Evolutionary conservation across 2,888 invertebrate species (phyloP).

Genomic region (Lottia scabra): DNA sequence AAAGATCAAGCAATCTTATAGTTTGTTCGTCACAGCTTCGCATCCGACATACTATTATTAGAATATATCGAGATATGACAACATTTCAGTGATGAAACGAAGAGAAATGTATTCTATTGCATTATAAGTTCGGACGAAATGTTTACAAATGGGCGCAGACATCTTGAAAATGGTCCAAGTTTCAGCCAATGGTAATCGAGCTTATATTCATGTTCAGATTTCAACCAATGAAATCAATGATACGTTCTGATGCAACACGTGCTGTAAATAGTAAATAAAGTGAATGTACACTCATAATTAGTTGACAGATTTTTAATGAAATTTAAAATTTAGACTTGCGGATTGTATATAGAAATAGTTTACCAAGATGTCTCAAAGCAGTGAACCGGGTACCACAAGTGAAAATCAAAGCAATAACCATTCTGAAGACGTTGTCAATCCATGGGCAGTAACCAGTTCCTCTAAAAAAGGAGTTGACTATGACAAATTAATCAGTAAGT

Average conservation of each 20-base stretch:
- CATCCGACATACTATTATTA: no score
- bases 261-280: background rate
- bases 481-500: conserved; percentile 95
- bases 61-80: no score
- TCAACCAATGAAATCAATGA: background rate
- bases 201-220: background rate
- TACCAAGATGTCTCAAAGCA: no score
- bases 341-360: no score
- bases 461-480: conserved; percentile 95
- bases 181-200: background rate
- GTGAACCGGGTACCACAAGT: background rate
- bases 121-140: background rate
- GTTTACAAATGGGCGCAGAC: background rate
- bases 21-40: no score
- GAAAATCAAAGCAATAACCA: conserved; percentile 2
- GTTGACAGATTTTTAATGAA: no score
- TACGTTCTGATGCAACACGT: background rate
- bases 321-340: no score
- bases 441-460: conserved; percentile 92
- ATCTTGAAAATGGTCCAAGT: background rate
- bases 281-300: no score
- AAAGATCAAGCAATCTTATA: no score
- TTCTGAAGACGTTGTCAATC: conserved; percentile 90
- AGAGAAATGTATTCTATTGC: no score
- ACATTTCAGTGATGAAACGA: no score